A percentile compares a stretch with the other conserved stretches of the same genome.
These are phyloP conservation scores for Propithecus perrieri DNA, from an alignment of 2,797 vertebrate species.

Conservation along the genomic window DNA sequence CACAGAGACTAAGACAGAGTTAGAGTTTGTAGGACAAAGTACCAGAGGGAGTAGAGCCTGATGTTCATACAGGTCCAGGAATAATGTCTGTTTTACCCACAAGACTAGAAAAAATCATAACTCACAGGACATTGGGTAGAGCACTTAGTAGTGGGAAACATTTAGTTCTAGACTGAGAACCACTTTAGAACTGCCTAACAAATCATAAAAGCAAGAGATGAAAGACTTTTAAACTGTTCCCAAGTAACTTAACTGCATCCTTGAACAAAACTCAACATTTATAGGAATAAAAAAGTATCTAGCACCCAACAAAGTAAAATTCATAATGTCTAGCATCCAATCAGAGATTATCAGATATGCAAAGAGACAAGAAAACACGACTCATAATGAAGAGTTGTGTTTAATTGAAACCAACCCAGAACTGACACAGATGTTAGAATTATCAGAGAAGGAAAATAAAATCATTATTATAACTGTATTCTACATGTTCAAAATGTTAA, in stretches of 20 bases:
- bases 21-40: not conserved
- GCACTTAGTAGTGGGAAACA: not conserved
- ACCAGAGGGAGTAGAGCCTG: not conserved
- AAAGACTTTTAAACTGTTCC: not conserved
- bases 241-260: not conserved
- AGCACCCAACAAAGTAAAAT: not conserved
- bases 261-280: slow-evolving; percentile 25
- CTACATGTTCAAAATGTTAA: not conserved
- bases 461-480: not conserved
- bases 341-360: slow-evolving; percentile 6
- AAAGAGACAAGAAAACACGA: slow-evolving; percentile 16
- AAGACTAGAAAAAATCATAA: not conserved
- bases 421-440: not conserved
- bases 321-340: not conserved
- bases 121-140: not conserved
- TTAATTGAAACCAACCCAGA: not conserved
- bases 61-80: not conserved
- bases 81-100: not conserved
- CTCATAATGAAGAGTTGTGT: not conserved
- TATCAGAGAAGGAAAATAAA: slow-evolving; percentile 13
- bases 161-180: not conserved
- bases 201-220: not conserved
- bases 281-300: not conserved
- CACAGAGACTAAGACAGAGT: not conserved
- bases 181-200: not conserved